A percentile compares a stretch with the other conserved stretches of the same genome.
These are phyloP conservation scores for Hippocampus kuda DNA, from an alignment of 2,797 vertebrate genomes.

Conservation along the genomic window DNA sequence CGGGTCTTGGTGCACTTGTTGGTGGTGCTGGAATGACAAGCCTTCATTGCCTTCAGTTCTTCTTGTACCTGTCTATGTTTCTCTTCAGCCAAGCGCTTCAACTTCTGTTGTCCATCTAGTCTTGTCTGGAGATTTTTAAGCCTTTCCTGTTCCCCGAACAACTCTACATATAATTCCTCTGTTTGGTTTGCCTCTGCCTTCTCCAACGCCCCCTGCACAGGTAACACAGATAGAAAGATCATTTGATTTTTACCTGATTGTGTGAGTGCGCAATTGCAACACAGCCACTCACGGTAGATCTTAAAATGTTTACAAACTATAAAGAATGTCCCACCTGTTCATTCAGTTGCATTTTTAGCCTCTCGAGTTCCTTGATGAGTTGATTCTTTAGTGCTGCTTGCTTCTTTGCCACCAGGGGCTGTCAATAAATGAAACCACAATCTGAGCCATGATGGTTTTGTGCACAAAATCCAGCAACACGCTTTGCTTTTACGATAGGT, in stretches of 20 bases:
- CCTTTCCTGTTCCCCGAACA: constrained; percentile 70
- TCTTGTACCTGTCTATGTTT: constrained; percentile 56
- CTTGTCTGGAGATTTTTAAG: constrained; percentile 66
- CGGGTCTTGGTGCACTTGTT: constrained; percentile 46
- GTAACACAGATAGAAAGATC: background rate
- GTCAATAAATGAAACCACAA: constrained; percentile 20
- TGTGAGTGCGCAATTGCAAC: background rate
- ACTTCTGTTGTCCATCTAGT: constrained; percentile 61
- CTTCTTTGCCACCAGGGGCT: constrained; percentile 81
- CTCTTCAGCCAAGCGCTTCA: constrained; percentile 19
- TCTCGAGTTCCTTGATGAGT: constrained; percentile 72
- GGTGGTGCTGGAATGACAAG: constrained; percentile 28
- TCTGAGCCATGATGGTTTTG: background rate
- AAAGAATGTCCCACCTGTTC: constrained; percentile 67
- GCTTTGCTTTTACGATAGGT: background rate
- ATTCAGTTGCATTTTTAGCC: constrained; percentile 59
- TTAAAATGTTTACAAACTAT: background rate
- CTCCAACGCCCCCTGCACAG: constrained; percentile 31
- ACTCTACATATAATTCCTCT: constrained; percentile 56
- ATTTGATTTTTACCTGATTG: background rate
- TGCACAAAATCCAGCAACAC: background rate
- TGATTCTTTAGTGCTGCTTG: constrained; percentile 72
- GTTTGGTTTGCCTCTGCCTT: constrained; percentile 42
- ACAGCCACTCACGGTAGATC: background rate
- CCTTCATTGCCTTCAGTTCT: constrained; percentile 57